Evolutionary conservation across 1,140 invertebrate genomes (phyloP), one percentile per base, ranked within the genome.

Genomic region (Pseudoatta argentina): DNA sequence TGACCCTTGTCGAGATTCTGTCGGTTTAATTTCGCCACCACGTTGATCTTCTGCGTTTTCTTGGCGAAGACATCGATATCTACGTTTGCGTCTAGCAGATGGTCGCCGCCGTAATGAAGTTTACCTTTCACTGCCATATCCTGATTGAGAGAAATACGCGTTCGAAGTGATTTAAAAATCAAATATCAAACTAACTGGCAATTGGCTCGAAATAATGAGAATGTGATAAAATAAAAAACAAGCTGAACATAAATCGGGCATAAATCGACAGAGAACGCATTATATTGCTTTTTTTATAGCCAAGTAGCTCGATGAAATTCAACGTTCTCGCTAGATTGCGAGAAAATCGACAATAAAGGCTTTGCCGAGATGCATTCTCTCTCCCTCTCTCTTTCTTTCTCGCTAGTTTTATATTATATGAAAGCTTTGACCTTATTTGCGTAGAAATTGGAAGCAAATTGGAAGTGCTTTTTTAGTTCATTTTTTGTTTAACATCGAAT

Each of bases 51-150:
- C 69, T 97, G 96, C 8, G 96, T 93, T n/a, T 96, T 95, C 77
- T 96, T 96, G 1, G 95, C 94, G 90, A 97, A 97, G 8, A 97
- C 90, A 89, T 97, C 97, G 18, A 97, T 93, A 34, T 96, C 94
- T 2, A 97, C 0, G 57, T 96, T 95, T 0, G 93, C 93, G 66
- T 96, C 95, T 3, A 96, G 63, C 10, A 95, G 78, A 16, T 93
- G 92, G 18, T 95, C 92, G 1, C 94, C 91, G 53, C 95, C 95
- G 6, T 92, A 93, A 75, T 95, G 94, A 3, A 95, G 48, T 57
- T 93, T 95, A 30, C 96, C 96, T 55, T 94, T 95, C 2, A 97
- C 87, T 14, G 90, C 67, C 59, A 97, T 93, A 44, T 97, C 95
- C 93, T 96, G 76, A 4, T 89, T 91, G 89, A 57, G 27, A 67